Evolutionary conservation across 2,113 vertebrate species (phyloP).

Genomic region (Lampris incognitus): DNA sequence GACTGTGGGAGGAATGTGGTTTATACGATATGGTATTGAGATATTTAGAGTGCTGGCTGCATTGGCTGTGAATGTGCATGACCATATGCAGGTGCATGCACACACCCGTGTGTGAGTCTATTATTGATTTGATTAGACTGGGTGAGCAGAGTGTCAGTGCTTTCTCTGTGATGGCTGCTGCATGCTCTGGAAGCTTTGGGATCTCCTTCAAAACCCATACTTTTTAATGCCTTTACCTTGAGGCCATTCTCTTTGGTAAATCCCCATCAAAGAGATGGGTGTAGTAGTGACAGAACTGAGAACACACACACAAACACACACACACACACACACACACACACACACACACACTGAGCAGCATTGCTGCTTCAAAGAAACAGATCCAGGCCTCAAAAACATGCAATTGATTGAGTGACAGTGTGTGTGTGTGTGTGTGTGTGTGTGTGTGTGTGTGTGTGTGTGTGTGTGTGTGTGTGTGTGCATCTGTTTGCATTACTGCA

Average conservation of each 20-base stretch:
- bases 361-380: too few relatives aligned
- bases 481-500: not conserved
- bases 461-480: not conserved
- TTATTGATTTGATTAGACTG: not conserved
- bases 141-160: not conserved
- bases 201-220: conserved; percentile 13
- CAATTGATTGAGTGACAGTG: not conserved
- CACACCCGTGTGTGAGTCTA: not conserved
- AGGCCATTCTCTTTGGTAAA: not conserved
- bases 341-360: not conserved
- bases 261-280: not conserved
- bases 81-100: not conserved
- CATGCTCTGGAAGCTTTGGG: not conserved
- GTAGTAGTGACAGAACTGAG: not conserved
- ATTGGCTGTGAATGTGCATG: not conserved
- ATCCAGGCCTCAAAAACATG: not conserved
- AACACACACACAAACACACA: not conserved
- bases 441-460: conserved; percentile 15
- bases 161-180: conserved; percentile 16
- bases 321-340: not conserved
- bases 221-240: not conserved
- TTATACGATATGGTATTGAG: not conserved
- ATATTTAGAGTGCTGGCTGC: not conserved
- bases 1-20: not conserved
- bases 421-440: conserved; percentile 17